A percentile compares a stretch with the other conserved stretches of the same genome.
These are phyloP conservation scores for Gymnoscopelus microlampas DNA, from an alignment of 2,797 vertebrate species.

Conservation along the genomic window DNA sequence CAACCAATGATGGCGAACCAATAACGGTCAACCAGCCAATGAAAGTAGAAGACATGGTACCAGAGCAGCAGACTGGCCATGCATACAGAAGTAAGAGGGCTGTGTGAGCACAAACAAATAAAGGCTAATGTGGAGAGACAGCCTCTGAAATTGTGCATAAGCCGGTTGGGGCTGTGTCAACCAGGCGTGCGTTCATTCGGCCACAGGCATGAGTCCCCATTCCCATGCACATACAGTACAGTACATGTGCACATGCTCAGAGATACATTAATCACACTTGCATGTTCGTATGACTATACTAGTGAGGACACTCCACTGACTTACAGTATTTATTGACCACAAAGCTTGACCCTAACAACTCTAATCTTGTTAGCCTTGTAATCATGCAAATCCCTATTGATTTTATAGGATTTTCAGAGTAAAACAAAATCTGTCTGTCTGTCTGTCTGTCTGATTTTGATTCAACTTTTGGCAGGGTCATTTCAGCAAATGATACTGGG, in stretches of 20 bases:
- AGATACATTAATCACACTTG: background rate
- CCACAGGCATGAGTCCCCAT: conserved; percentile 52
- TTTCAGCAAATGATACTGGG: no score
- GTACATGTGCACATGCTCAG: conserved; percentile 5
- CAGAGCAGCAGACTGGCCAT: conserved; percentile 20
- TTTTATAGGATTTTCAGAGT: no score
- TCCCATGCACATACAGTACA: conserved; percentile 4
- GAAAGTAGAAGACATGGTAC: conserved; percentile 41
- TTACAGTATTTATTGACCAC: background rate
- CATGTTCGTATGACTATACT: conserved; percentile 18
- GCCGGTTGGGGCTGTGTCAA: conserved; percentile 51
- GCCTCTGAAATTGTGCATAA: conserved; percentile 47
- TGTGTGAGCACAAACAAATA: conserved; percentile 44
- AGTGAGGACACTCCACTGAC: background rate
- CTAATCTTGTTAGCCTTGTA: background rate
- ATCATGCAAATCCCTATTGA: no score
- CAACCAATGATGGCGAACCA: no score
- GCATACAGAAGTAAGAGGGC: conserved; percentile 43
- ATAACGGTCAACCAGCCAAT: conserved; percentile 1
- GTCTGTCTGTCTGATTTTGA: no score
- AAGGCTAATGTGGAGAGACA: conserved; percentile 55
- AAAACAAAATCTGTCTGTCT: no score
- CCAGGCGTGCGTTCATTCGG: conserved; percentile 59
- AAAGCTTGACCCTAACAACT: background rate
- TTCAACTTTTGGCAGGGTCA: no score